Percentiles rank a stretch among this genome's conserved stretches.
Evolutionary conservation across 2,113 vertebrate species (phyloP).

Genomic region (Boleophthalmus pectinirostris): DNA sequence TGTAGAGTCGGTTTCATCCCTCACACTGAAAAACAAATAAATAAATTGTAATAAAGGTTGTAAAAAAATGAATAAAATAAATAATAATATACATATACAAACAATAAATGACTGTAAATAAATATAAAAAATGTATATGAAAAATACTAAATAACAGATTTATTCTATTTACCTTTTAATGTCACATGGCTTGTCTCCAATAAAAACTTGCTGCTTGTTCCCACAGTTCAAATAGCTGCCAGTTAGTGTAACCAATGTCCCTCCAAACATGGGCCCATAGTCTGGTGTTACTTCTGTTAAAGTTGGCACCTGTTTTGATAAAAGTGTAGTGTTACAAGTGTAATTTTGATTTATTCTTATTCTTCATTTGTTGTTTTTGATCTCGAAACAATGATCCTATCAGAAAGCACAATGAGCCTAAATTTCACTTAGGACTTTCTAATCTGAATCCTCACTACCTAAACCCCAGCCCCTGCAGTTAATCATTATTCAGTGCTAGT

Average conservation of each 20-base stretch:
- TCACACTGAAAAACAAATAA: conserved; percentile 40
- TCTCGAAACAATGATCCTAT: too few species aligned
- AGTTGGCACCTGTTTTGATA: conserved; percentile 77
- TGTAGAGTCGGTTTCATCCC: conserved; percentile 27
- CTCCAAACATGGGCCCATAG: conserved; percentile 84
- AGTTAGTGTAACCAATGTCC: conserved; percentile 80
- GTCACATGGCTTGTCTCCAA: conserved; percentile 78
- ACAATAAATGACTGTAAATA: too few species aligned
- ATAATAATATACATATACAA: too few species aligned
- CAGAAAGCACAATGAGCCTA: too few species aligned
- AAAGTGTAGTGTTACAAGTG: background rate
- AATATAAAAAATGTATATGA: too few species aligned
- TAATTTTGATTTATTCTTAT: background rate
- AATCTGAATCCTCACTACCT: too few species aligned
- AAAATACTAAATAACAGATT: too few species aligned
- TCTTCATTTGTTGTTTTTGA: too few species aligned
- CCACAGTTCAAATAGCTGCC: conserved; percentile 83
- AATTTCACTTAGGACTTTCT: too few species aligned
- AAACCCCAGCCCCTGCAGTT: too few species aligned
- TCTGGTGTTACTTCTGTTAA: conserved; percentile 78
- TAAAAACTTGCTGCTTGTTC: conserved; percentile 67
- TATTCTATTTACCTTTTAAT: conserved; percentile 62
- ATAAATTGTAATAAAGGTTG: background rate
- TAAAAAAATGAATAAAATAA: background rate
- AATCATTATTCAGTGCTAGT: too few species aligned